Evolutionary conservation across 2,888 invertebrate genomes (phyloP), one percentile per base, ranked within the genome.

Genomic region (Stenolophus ochropezus): DNA sequence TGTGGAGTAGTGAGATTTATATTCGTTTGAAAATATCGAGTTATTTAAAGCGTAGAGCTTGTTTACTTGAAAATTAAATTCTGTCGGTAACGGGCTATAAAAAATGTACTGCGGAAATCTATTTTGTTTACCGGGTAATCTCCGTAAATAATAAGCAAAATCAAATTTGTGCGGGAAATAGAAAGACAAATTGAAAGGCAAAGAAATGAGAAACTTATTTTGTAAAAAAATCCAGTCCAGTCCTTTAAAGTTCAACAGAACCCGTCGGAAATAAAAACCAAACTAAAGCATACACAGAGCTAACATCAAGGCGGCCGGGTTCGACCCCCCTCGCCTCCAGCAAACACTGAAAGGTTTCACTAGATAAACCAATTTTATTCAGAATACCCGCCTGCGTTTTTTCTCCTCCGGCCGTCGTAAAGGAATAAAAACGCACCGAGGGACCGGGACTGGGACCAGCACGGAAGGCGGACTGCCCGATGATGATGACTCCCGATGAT

Each of bases 341-440:
- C 65, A 78, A 78, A 78, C 78, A 78, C 25, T 78, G 65, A 78
- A 78, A 78, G 65, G 76, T 76, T 76, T 76, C 76, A 76, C 56
- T 76, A 76, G 76, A 76, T 76, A 76, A 76, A 76, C 76, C 78
- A 78, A 78, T 78, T 78, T 78, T 65, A 78, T 78, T 78, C 78
- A 65, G 47, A 65, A 61, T 49, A 78, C 49, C 33, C 78, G 56
- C 23, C 53, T 33, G 25, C 56, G 58, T 76, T 76, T 76, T 75
- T 76, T 42, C 25, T 74, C 53, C 53, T n/a, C 51, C 53, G 51
- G 74, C 74, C 33, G 65, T 74, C 74, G 74, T 53, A 74, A 74
- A 51, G 53, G 51, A 69, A 25, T 61, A 61, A 69, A 61, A 69
- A 27, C 65, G 27, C 33, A 69, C 65, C 65, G 27, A 69, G 65